A percentile compares a stretch with the other conserved stretches of the same genome.
Evolutionary conservation across 1,140 invertebrate species (phyloP).

Genomic region (Mactra quadrangularis): DNA sequence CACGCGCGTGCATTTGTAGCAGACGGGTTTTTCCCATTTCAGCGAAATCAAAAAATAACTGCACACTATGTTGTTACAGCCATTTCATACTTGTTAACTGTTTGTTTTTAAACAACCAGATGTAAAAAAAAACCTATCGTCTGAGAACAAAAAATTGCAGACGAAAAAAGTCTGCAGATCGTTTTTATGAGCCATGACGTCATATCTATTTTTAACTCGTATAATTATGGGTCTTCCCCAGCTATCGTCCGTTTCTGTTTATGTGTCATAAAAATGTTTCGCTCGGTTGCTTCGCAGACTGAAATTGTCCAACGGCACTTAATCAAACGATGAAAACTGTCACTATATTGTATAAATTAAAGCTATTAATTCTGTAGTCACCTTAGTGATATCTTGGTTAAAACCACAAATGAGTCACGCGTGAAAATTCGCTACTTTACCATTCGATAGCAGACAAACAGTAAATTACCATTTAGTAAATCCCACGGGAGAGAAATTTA

Average conservation of each 20-base stretch:
- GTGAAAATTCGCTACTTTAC: too few species aligned
- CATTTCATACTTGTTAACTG: not conserved
- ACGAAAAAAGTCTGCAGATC: slow-evolving; percentile 1
- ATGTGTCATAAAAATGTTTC: slow-evolving; percentile 23
- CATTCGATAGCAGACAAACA: too few species aligned
- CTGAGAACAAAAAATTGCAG: not conserved
- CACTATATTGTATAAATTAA: slow-evolving; percentile 16
- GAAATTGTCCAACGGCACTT: slow-evolving; percentile 3
- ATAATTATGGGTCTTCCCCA: slow-evolving; percentile 17
- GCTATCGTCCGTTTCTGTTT: slow-evolving; percentile 31
- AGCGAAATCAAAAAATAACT: not conserved
- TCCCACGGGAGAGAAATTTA: too few species aligned
- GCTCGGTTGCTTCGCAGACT: slow-evolving; percentile 27
- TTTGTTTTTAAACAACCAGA: not conserved
- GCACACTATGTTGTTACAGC: not conserved
- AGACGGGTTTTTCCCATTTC: slow-evolving; percentile 6
- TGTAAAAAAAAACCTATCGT: not conserved
- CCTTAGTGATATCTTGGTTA: not conserved
- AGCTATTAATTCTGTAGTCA: slow-evolving; percentile 1
- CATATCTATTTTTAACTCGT: slow-evolving; percentile 33
- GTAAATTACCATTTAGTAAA: too few species aligned
- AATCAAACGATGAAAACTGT: slow-evolving; percentile 20
- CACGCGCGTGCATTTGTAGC: slow-evolving; percentile 23
- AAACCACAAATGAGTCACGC: slow-evolving; percentile 18
- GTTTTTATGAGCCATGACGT: slow-evolving; percentile 14